Conservation (phyloP, 2,888 invertebrate genomes). For the Pristionchus japonicus region DNA sequence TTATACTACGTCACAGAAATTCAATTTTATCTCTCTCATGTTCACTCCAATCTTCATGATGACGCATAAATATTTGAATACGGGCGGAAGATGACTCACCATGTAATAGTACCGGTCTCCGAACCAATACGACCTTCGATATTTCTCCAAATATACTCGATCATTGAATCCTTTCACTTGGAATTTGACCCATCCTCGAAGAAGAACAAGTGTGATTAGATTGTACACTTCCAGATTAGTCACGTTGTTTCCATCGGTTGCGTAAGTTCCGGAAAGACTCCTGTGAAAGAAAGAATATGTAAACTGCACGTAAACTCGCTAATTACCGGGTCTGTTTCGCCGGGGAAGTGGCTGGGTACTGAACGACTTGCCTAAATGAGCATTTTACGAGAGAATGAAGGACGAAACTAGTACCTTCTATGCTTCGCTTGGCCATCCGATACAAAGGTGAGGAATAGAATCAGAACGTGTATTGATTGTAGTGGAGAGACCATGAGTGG, state of each 20-base stretch:
- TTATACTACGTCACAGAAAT: neutral
- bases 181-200: conserved; percentile 68
- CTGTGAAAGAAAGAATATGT: no score
- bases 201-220: conserved; percentile 66
- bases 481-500: conserved; percentile 23
- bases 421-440: neutral
- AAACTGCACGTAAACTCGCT: neutral
- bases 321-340: conserved; percentile 33
- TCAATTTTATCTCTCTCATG: neutral
- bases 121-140: conserved; percentile 72
- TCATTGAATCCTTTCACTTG: conserved; percentile 70
- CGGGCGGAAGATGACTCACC: conserved; percentile 52
- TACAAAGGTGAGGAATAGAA: neutral
- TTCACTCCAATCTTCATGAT: neutral
- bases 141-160: conserved; percentile 69
- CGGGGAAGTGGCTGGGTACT: neutral
- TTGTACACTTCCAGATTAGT: conserved; percentile 66
- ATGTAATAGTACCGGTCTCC: conserved; percentile 71
- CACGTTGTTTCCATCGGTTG: conserved; percentile 67
- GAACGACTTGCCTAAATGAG: conserved; percentile 37
- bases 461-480: neutral
- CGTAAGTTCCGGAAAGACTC: conserved; percentile 64
- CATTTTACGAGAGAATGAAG: neutral
- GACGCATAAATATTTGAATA: neutral
- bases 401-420: neutral